phyloP scores from a whole-genome alignment of 2,113 vertebrate genomes.

The Melanostigma gelatinosum region DNA sequence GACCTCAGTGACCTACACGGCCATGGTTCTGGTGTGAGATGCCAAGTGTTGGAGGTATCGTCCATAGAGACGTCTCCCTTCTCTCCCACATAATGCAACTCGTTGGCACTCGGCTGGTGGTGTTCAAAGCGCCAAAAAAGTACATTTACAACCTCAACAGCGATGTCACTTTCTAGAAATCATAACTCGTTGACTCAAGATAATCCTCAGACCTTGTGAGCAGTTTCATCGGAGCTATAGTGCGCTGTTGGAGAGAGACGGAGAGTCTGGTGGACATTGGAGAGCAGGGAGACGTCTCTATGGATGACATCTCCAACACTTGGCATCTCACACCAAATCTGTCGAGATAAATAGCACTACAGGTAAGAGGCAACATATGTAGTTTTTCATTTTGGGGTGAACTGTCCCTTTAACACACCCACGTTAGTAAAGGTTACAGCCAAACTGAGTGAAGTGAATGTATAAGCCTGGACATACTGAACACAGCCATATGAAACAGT shows the following conservation, averaged over 20 bases:
- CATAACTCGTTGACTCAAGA: background rate
- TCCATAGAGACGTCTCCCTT: background rate
- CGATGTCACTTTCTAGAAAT: background rate
- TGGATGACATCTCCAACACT: background rate
- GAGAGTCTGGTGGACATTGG: too few species aligned
- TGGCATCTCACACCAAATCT: too few species aligned
- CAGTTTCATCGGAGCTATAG: background rate
- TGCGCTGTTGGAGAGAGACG: background rate
- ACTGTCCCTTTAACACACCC: background rate
- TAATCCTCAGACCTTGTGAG: background rate
- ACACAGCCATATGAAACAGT: slow-evolving; percentile 44
- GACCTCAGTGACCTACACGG: background rate
- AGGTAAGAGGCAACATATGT: too few species aligned
- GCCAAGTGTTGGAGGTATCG: background rate
- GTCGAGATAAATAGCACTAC: too few species aligned
- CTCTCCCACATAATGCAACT: background rate
- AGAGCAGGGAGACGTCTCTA: background rate
- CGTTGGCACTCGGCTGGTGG: background rate
- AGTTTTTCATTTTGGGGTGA: too few species aligned
- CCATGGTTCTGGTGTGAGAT: background rate
- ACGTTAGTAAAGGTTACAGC: background rate
- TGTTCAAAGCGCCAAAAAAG: background rate
- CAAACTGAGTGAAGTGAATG: background rate
- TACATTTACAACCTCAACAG: too few species aligned
- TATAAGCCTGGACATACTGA: background rate